phyloP scores from a whole-genome alignment of 2,888 invertebrate species.

The Sinopyrophorus schimmeli region DNA sequence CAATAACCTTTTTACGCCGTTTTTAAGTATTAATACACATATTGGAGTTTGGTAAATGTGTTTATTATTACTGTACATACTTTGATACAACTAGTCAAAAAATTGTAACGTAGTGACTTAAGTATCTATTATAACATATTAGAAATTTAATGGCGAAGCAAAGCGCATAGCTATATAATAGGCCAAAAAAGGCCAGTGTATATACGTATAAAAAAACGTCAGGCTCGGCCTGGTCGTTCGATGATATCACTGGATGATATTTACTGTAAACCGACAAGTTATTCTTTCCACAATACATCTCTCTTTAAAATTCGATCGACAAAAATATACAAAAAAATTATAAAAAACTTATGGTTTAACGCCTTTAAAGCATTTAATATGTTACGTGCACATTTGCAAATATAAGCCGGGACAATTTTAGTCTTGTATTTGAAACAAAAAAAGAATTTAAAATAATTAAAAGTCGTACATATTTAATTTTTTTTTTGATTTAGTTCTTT shows the following conservation, averaged over 20 bases:
- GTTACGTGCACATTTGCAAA: slow-evolving; percentile 24
- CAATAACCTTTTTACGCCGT: too few relatives aligned
- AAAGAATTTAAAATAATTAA: neutral
- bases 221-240: slow-evolving; percentile 51
- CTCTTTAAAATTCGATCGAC: slow-evolving; percentile 18
- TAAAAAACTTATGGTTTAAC: slow-evolving; percentile 21
- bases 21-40: too few relatives aligned
- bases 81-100: slow-evolving; percentile 40
- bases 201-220: slow-evolving; percentile 52
- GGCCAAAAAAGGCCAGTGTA: slow-evolving; percentile 46
- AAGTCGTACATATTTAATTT: slow-evolving; percentile 9
- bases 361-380: slow-evolving; percentile 16
- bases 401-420: slow-evolving; percentile 15
- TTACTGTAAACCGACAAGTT: slow-evolving; percentile 26
- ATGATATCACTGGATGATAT: slow-evolving; percentile 32
- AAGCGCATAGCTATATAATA: slow-evolving; percentile 39
- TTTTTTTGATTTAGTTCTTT: slow-evolving; percentile 21
- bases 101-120: slow-evolving; percentile 29
- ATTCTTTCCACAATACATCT: slow-evolving; percentile 18
- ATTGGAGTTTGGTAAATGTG: too few relatives aligned
- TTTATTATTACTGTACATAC: slow-evolving; percentile 37
- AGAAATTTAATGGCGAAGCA: slow-evolving; percentile 33
- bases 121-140: slow-evolving; percentile 26
- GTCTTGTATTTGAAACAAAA: slow-evolving; percentile 17
- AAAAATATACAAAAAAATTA: slow-evolving; percentile 16